Evolutionary conservation across 2,113 vertebrate species (phyloP).

Genomic region (Speoplatyrhinus poulsoni): DNA sequence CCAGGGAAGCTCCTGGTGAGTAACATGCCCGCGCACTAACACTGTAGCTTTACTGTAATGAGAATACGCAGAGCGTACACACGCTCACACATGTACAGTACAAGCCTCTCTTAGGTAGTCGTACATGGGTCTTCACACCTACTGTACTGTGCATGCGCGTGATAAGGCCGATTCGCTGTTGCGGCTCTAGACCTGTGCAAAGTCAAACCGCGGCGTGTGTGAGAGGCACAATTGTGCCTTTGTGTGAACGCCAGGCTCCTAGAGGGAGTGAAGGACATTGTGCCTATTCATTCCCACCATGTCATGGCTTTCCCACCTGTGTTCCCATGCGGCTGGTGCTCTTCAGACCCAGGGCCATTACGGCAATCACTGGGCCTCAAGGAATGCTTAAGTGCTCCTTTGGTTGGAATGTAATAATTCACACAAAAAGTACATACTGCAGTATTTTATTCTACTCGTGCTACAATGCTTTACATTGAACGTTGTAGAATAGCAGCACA

Average conservation of each 20-base stretch:
- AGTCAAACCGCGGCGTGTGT: constrained; percentile 8
- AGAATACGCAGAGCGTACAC: not conserved
- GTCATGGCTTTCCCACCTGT: constrained; percentile 51
- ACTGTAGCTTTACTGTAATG: constrained; percentile 19
- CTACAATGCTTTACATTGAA: not conserved
- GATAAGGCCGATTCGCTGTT: not conserved
- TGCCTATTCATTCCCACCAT: constrained; percentile 39
- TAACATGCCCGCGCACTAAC: constrained; percentile 36
- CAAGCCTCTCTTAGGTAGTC: not conserved
- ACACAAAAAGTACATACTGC: constrained; percentile 13
- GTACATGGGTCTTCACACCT: not conserved
- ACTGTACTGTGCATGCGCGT: not conserved
- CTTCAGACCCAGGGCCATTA: constrained; percentile 61
- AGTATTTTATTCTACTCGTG: too few relatives aligned
- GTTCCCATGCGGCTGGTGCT: constrained; percentile 34
- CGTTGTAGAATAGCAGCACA: not conserved
- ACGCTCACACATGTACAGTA: not conserved
- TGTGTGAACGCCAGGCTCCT: constrained; percentile 34
- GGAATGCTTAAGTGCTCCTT: constrained; percentile 33
- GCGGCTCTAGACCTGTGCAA: constrained; percentile 4
- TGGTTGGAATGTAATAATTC: constrained; percentile 11
- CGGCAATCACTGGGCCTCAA: constrained; percentile 45
- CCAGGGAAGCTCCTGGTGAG: constrained; percentile 27
- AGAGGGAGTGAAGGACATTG: constrained; percentile 20
- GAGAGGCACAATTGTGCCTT: constrained; percentile 32